phyloP scores from a whole-genome alignment of 2,797 vertebrate species.

The Pangasius sanitwongsei region DNA sequence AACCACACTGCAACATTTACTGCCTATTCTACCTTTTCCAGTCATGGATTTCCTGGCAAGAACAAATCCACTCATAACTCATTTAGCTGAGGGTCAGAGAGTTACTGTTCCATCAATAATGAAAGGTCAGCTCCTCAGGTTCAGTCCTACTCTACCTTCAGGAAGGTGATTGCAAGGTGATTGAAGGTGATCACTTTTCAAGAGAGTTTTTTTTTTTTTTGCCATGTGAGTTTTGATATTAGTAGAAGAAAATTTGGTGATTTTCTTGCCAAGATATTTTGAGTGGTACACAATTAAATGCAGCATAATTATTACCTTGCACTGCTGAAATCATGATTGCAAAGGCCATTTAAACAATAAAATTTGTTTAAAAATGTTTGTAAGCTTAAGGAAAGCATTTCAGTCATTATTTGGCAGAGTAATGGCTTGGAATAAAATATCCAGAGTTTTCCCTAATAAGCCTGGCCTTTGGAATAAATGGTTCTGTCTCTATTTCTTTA shows the following conservation, averaged over 20 bases:
- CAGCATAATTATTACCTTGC: neutral
- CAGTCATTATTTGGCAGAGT: neutral
- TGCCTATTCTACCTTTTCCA: neutral
- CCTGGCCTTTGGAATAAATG: slow-evolving; percentile 50
- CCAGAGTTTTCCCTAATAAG: slow-evolving; percentile 40
- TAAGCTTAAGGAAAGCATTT: neutral
- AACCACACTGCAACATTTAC: neutral
- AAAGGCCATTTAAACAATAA: neutral
- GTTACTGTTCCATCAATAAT: neutral
- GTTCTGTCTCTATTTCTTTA: slow-evolving; percentile 28
- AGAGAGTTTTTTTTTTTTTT: neutral
- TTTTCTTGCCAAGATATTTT: neutral
- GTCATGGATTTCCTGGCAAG: neutral
- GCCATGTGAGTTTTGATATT: neutral
- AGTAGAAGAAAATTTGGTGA: neutral
- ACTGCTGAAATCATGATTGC: neutral
- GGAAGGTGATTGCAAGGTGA: neutral
- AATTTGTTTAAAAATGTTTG: neutral
- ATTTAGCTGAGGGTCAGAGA: neutral
- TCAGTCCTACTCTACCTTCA: too few relatives aligned
- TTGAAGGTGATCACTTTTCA: neutral
- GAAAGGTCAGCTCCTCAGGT: neutral
- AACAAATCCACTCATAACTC: neutral
- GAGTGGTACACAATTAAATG: neutral
- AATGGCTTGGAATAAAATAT: neutral